These are phyloP conservation scores for Chaetura pelagica DNA, from an alignment of 2,113 vertebrate genomes.

Conservation along the genomic window DNA sequence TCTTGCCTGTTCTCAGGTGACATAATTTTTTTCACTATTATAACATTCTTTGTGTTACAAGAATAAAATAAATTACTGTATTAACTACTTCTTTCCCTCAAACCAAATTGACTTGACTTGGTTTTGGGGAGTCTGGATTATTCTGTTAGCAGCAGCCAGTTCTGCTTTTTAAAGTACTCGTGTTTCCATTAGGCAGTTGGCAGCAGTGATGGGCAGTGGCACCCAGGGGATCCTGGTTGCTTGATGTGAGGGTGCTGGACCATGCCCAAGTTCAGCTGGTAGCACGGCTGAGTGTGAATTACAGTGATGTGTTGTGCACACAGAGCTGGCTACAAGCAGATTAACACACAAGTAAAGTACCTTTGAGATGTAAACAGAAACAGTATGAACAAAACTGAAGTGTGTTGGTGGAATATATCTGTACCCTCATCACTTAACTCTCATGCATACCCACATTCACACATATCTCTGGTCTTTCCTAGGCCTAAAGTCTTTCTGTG, in stretches of 20 bases:
- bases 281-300: neutral
- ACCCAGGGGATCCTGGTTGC: neutral
- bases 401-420: neutral
- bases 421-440: neutral
- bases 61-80: neutral
- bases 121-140: neutral
- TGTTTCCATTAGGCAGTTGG: neutral
- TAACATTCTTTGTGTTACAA: neutral
- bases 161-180: neutral
- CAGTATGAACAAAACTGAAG: neutral
- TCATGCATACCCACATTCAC: rapidly evolving
- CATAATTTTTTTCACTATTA: neutral
- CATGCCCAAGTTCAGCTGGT: neutral
- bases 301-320: neutral
- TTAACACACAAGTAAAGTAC: neutral
- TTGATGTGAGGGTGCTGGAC: neutral
- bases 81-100: neutral
- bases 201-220: neutral
- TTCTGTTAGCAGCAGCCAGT: neutral
- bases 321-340: neutral
- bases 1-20: neutral
- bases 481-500: neutral
- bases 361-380: neutral
- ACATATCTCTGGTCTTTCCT: neutral
- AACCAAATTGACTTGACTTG: neutral